Base-by-base conservation (phyloP, 2,888 invertebrate species). In the Lasioglossum calceatum region DNA sequence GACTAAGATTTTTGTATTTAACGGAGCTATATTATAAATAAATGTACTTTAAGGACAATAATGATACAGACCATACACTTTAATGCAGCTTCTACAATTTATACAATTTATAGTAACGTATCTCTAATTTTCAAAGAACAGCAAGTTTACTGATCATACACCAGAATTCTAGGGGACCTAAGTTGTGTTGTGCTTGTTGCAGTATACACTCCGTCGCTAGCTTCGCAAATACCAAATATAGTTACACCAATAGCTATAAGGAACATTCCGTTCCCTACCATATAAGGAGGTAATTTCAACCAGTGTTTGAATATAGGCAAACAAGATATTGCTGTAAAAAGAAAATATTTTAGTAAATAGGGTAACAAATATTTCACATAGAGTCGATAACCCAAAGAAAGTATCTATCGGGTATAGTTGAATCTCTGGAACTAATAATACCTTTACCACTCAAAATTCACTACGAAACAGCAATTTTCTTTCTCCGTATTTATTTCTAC, bases 11-110 rank as follows among this genome's bases (percentile, higher is more conserved):
- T 84, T 77, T 86, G 77, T 78, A 82, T 89, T 87, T 87, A 86
- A 75, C 84, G 78, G 80, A 73, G 75, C 87, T 88, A 73, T 76
- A 77, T 73, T 73, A 58, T 77, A 10, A 87, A 85, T 87, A 91
- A 83, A 88, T 84, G 75, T 70, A 81, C 79, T 77, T 42, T 39
- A 58, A 72, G 50, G 42, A 47, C 61, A 27, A 54, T 77, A 80
- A 70, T 14, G 5, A n/a, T 77, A n/a, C 0, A 3, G 50, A 16
- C 19, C 32, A 27, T 44, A 42, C 44, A 42, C 44, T 54, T 72
- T 75, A 76, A 72, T 85, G 10, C n/a, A 3, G 58, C 16, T 75
- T 50, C 75, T 79, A 83, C 50, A 76, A 27, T 79, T 32, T 27
- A 71, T 32, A 54, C 10, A 5, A 23, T 67, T 8, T 58, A 39